Base-by-base conservation (phyloP, 1,140 invertebrate genomes). In the Stenopsyche tienmushanensis region DNA sequence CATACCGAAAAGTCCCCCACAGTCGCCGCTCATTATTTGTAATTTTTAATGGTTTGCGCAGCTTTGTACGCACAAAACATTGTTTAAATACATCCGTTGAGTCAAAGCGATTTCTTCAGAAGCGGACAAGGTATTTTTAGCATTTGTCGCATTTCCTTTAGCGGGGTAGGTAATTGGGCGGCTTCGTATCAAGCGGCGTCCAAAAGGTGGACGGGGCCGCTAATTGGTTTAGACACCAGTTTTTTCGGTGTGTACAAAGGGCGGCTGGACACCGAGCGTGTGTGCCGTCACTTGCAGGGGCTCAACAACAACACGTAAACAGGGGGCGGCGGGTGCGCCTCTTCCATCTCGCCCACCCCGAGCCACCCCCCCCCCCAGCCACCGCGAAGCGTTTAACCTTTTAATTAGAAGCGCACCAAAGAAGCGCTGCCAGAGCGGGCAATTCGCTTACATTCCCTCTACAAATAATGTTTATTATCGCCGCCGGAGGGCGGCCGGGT, bases 391-490 rank as follows among this genome's bases (percentile, higher is more conserved):
- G 49, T 64, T 64, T 58, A 64, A 67, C 66, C 62, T 58, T 67
- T 67, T 67, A 45, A 64, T 64, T 67, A 64, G 53, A 52, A 55
- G 53, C 62, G 52, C 66, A 52, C 20, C 60, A 63, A 63, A 63
- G 60, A 63, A 63, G 49, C 44, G 9, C 45, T n/a, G 15, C 45
- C 52, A 15, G n/a, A 20, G 5, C 5, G 52, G 52, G 52, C 15
- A 13, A 34, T 54, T 54, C 23, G 45, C 15, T 21, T 9, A 17
- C 18, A 17, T 17, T 7, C 15, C 23, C 58, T 26, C 18, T 63
- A 29, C 60, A 29, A 63, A 63, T 63, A 41, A 63, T 53, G 60
- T 63, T 63, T 63, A 63, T 63, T 62, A 62, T 62, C 25, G 21
- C 23, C 59, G 8, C 15, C 15, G 59, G 3, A 25, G 1, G 17